These are phyloP conservation scores for Parthenolecanium corni DNA, from an alignment of 2,888 invertebrate genomes.

Conservation along the genomic window DNA sequence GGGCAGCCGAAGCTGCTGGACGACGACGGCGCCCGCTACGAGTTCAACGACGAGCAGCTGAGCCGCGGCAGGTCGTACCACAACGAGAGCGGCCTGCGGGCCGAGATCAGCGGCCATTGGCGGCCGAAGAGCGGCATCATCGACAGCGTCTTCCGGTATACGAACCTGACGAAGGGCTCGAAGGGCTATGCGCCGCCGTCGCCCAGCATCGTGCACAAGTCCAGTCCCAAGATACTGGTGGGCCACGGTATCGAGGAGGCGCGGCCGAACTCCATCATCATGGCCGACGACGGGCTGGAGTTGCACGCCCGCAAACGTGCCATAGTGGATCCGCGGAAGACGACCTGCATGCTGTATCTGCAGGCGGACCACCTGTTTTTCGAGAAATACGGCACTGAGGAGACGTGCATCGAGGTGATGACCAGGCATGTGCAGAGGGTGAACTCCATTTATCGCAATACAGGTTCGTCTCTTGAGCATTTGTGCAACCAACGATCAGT, in stretches of 20 bases:
- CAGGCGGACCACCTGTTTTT: slow-evolving; percentile 96
- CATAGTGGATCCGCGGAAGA: slow-evolving; percentile 71
- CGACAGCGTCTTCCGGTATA: slow-evolving; percentile 8
- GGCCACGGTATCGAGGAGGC: slow-evolving; percentile 6
- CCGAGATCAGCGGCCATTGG: not conserved
- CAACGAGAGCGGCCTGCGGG: slow-evolving; percentile 18
- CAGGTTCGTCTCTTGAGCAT: slow-evolving; percentile 46
- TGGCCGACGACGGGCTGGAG: slow-evolving; percentile 13
- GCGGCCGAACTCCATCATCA: slow-evolving; percentile 7
- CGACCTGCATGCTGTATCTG: slow-evolving; percentile 87
- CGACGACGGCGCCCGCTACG: slow-evolving; percentile 5
- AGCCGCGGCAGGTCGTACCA: not conserved
- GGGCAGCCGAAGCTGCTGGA: not conserved
- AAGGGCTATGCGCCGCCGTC: slow-evolving; percentile 4
- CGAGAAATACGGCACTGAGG: slow-evolving; percentile 84
- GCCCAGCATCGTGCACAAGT: not conserved
- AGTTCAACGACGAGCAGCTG: slow-evolving; percentile 13
- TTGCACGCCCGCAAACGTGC: slow-evolving; percentile 52
- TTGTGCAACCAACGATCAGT: not conserved
- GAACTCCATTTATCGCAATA: slow-evolving; percentile 74
- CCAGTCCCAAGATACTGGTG: slow-evolving; percentile 9
- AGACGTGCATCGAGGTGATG: slow-evolving; percentile 90
- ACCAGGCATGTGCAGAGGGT: slow-evolving; percentile 88
- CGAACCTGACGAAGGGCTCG: slow-evolving; percentile 8
- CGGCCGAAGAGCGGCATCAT: slow-evolving; percentile 36